Conservation (phyloP, 2,797 vertebrate species). For the Helostoma temminkii region DNA sequence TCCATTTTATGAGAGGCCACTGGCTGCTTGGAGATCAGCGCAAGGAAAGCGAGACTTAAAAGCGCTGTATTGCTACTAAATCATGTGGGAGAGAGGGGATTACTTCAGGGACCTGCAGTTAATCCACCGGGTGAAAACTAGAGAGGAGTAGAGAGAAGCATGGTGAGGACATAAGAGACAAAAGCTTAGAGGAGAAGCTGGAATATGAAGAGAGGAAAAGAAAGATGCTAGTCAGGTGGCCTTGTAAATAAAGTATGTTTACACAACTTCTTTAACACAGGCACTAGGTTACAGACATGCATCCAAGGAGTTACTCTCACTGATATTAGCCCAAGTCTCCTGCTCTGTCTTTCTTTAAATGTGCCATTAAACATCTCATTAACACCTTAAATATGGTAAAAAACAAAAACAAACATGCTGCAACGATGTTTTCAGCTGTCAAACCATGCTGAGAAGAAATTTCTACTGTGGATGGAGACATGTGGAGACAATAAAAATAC, state of each 20-base stretch:
- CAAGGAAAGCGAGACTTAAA: conserved; percentile 65
- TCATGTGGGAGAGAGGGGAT: conserved; percentile 68
- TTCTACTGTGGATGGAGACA: conserved; percentile 31
- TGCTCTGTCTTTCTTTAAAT: conserved; percentile 27
- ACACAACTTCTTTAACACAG: conserved; percentile 24
- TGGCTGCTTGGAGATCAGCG: conserved; percentile 56
- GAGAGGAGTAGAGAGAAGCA: conserved; percentile 24
- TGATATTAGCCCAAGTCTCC: conserved; percentile 7
- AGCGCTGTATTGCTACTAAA: conserved; percentile 63
- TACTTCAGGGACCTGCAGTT: conserved; percentile 62
- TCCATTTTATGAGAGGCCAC: conserved; percentile 71
- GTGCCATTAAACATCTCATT: conserved; percentile 16
- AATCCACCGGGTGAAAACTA: conserved; percentile 59
- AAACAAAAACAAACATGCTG: conserved; percentile 13
- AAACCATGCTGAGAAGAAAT: conserved; percentile 44
- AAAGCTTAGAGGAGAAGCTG: conserved; percentile 19
- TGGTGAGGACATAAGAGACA: conserved; percentile 18
- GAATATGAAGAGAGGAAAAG: neutral
- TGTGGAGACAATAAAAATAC: conserved; percentile 40
- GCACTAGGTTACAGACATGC: conserved; percentile 28
- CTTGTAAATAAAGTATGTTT: conserved; percentile 50
- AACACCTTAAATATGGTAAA: conserved; percentile 17
- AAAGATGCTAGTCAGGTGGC: conserved; percentile 15
- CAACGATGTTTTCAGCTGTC: conserved; percentile 32
- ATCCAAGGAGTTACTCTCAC: conserved; percentile 31